Conservation (phyloP, 1,140 invertebrate genomes). For the Heliconius hermathena region DNA sequence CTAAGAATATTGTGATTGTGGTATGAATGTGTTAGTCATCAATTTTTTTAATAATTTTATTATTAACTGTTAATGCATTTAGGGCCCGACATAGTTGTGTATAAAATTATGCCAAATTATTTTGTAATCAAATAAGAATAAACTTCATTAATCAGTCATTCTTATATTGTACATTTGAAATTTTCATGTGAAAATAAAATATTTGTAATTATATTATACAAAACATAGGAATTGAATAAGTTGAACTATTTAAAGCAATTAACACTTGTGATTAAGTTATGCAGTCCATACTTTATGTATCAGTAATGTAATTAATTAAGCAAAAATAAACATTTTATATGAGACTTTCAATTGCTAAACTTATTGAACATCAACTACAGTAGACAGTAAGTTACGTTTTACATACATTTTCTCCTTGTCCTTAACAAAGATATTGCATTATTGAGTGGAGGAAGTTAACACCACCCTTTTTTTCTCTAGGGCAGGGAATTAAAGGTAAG, state of each 20-base stretch:
- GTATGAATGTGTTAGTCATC: constrained; percentile 73
- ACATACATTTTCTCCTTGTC: no score
- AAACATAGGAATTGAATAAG: constrained; percentile 60
- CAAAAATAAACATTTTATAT: constrained; percentile 80
- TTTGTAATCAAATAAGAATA: constrained; percentile 64
- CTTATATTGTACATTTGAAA: constrained; percentile 33
- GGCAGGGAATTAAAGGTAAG: no score
- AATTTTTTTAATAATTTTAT: constrained; percentile 61
- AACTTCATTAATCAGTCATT: constrained; percentile 46
- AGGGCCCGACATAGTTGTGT: constrained; percentile 71
- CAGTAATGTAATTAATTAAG: constrained; percentile 71
- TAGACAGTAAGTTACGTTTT: not conserved
- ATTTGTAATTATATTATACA: constrained; percentile 42
- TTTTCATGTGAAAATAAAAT: constrained; percentile 38
- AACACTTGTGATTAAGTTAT: constrained; percentile 68
- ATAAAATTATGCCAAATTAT: constrained; percentile 78
- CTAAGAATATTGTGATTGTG: constrained; percentile 74
- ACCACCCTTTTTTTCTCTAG: no score
- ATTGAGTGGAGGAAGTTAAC: no score
- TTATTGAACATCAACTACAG: constrained; percentile 28
- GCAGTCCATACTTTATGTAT: constrained; percentile 75
- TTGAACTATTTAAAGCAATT: constrained; percentile 56
- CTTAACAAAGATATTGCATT: no score
- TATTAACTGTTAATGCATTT: constrained; percentile 75
- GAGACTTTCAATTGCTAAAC: constrained; percentile 71